These are phyloP conservation scores for Eupithecia vulgata DNA, from an alignment of 2,888 invertebrate species.

Conservation along the genomic window DNA sequence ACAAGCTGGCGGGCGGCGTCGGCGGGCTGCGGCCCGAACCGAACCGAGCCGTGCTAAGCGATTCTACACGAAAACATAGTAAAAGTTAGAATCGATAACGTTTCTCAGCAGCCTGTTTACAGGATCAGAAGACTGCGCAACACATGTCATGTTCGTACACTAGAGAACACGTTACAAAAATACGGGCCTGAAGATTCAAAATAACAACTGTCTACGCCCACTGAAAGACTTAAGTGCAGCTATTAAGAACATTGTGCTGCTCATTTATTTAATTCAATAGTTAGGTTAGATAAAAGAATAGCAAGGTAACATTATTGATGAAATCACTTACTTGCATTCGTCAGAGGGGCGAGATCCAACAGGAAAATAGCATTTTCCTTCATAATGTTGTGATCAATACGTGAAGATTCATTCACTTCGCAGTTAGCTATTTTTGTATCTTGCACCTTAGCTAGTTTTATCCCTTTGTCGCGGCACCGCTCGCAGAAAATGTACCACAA, in stretches of 20 bases:
- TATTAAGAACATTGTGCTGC: not conserved
- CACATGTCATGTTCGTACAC: not conserved
- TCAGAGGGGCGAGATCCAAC: slow-evolving; percentile 93
- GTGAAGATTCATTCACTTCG: slow-evolving; percentile 46
- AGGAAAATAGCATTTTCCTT: slow-evolving; percentile 97
- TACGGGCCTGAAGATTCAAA: not conserved
- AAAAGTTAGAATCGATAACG: not conserved
- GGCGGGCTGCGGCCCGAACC: slow-evolving; percentile 62
- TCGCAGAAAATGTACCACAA: slow-evolving; percentile 98
- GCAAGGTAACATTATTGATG: not conserved
- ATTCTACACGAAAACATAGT: not conserved
- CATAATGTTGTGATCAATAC: slow-evolving; percentile 87
- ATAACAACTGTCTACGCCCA: not conserved
- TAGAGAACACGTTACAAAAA: not conserved
- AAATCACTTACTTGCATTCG: slow-evolving; percentile 67
- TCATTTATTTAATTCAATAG: not conserved
- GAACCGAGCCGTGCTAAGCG: slow-evolving; percentile 44
- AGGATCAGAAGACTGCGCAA: not conserved
- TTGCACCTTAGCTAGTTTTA: slow-evolving; percentile 47
- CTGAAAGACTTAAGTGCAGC: not conserved
- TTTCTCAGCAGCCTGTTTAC: not conserved
- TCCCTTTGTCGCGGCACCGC: slow-evolving; percentile 91
- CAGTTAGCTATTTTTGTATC: slow-evolving; percentile 41
- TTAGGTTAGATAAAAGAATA: not conserved
- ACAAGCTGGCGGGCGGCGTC: slow-evolving; percentile 72